Percentiles rank a stretch among this genome's conserved stretches.
These are phyloP conservation scores for Drosophila cracens DNA, from an alignment of 2,888 invertebrate species.

Conservation along the genomic window DNA sequence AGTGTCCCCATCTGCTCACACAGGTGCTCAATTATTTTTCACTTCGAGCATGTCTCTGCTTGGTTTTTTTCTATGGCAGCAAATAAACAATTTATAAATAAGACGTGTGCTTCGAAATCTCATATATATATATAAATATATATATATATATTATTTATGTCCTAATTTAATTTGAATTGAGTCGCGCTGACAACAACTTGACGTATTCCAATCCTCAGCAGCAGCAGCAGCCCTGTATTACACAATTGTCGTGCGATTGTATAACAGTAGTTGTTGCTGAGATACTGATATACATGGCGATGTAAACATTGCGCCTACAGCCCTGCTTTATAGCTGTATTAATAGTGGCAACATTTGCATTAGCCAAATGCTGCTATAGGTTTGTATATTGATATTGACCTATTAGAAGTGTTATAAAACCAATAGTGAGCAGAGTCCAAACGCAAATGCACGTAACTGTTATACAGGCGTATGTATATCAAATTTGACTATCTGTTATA, in stretches of 20 bases:
- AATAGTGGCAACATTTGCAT: slow-evolving; percentile 30
- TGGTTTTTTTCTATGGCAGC: background rate
- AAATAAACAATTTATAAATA: slow-evolving; percentile 16
- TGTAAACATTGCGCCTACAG: background rate
- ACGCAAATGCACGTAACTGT: slow-evolving; percentile 26
- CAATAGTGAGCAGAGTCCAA: slow-evolving; percentile 23
- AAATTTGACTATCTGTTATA: background rate
- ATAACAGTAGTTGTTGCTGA: slow-evolving; percentile 18
- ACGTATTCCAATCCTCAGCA: slow-evolving; percentile 34
- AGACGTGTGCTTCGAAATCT: slow-evolving; percentile 7
- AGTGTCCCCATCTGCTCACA: slow-evolving; percentile 5
- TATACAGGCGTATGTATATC: background rate
- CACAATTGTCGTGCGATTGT: slow-evolving; percentile 29
- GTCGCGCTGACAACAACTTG: slow-evolving; percentile 23
- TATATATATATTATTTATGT: slow-evolving; percentile 8
- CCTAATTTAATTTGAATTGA: slow-evolving; percentile 57
- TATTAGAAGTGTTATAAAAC: slow-evolving; percentile 25
- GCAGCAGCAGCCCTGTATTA: slow-evolving; percentile 33
- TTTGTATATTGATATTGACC: slow-evolving; percentile 52
- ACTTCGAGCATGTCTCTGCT: background rate
- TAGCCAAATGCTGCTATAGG: slow-evolving; percentile 31
- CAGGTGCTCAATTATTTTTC: slow-evolving; percentile 14
- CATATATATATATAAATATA: background rate
- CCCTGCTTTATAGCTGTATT: slow-evolving; percentile 12
- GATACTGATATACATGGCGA: background rate